Conservation (phyloP, 2,113 vertebrate genomes). For the Neodontobutis hainanensis region DNA sequence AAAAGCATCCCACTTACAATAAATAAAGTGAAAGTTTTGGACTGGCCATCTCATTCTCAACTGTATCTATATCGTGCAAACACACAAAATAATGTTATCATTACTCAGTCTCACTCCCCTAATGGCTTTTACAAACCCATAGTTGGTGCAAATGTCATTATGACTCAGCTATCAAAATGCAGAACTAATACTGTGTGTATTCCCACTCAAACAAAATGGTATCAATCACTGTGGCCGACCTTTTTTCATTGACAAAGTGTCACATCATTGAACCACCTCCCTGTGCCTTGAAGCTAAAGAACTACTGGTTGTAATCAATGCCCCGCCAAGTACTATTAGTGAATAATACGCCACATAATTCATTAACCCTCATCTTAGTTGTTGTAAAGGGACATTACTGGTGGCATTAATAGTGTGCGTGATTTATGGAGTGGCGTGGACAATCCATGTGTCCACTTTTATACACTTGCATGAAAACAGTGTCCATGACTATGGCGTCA, state of each 20-base stretch:
- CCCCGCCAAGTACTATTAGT: constrained; percentile 60
- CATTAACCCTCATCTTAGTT: constrained; percentile 56
- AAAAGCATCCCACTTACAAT: too few relatives aligned
- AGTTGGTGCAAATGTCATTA: constrained; percentile 65
- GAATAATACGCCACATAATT: constrained; percentile 62
- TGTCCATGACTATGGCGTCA: too few relatives aligned
- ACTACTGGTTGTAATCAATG: constrained; percentile 72
- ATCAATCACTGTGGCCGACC: constrained; percentile 77
- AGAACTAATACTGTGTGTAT: constrained; percentile 68
- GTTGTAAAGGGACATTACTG: constrained; percentile 56
- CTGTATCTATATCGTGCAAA: constrained; percentile 48
- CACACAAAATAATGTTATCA: constrained; percentile 60
- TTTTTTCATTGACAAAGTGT: constrained; percentile 67
- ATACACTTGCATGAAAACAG: too few relatives aligned
- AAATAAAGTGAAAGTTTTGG: too few relatives aligned
- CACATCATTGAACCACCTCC: constrained; percentile 64
- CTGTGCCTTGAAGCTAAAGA: constrained; percentile 43
- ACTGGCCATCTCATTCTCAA: too few relatives aligned
- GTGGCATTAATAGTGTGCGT: constrained; percentile 37
- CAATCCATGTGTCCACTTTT: constrained; percentile 23
- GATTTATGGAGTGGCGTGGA: constrained; percentile 5
- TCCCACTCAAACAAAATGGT: constrained; percentile 66
- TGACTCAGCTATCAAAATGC: constrained; percentile 69
- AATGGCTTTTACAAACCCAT: constrained; percentile 60
- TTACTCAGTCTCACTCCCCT: constrained; percentile 54